Evolutionary conservation across 2,888 invertebrate genomes (phyloP).

Genomic region (Nomada ferruginata): DNA sequence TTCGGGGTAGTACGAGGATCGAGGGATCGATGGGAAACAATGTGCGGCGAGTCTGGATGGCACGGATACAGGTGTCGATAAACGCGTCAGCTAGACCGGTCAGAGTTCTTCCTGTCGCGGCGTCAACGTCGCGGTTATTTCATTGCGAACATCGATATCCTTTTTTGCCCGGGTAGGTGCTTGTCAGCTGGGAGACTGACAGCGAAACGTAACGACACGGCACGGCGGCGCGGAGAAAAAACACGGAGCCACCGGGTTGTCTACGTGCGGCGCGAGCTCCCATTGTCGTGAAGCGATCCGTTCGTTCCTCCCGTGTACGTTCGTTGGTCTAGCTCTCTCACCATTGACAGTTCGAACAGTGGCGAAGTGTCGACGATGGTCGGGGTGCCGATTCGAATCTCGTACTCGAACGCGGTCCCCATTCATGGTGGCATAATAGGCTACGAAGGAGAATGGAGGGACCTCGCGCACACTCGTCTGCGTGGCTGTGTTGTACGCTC

Average conservation of each 20-base stretch:
- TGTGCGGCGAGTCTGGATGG: not conserved
- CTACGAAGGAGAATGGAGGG: constrained; percentile 64
- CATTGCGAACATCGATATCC: constrained; percentile 59
- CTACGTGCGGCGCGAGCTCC: constrained; percentile 61
- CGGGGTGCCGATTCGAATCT: constrained; percentile 75
- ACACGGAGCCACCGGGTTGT: constrained; percentile 48
- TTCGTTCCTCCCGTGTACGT: constrained; percentile 48
- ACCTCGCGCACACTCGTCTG: constrained; percentile 39
- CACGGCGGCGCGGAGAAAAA: constrained; percentile 56
- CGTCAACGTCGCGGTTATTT: constrained; percentile 52
- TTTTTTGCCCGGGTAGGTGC: constrained; percentile 60
- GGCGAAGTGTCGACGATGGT: constrained; percentile 73
- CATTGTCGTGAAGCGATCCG: constrained; percentile 68
- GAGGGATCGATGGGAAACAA: not conserved
- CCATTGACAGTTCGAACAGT: constrained; percentile 75
- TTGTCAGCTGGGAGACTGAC: constrained; percentile 61
- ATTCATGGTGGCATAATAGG: constrained; percentile 74
- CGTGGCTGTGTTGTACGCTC: constrained; percentile 5
- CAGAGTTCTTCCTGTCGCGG: not conserved
- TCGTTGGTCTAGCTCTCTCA: constrained; percentile 49
- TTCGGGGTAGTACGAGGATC: too few species aligned
- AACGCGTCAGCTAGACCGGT: not conserved
- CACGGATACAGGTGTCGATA: not conserved
- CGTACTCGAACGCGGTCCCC: constrained; percentile 75
- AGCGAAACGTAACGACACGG: constrained; percentile 36